Conservation (phyloP, 2,888 invertebrate species). For the Pseudococcus longispinus region DNA sequence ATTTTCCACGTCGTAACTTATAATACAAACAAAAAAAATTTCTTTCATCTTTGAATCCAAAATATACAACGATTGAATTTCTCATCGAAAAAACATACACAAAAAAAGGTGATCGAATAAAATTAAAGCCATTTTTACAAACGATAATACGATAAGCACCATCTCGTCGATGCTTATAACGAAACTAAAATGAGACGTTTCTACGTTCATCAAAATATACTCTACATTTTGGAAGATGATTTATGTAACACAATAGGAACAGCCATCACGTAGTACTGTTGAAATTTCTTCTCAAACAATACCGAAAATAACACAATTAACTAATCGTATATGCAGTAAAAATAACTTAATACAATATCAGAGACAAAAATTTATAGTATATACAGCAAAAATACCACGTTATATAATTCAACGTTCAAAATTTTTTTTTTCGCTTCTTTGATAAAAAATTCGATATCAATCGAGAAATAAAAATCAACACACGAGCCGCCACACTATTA, state of each 20-base stretch:
- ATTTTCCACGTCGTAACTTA: background rate
- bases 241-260: conserved; percentile 31
- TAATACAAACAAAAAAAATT: background rate
- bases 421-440: background rate
- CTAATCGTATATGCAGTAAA: conserved; percentile 7
- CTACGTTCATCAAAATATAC: background rate
- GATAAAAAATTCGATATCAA: background rate
- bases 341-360: conserved; percentile 10
- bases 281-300: conserved; percentile 39
- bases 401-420: background rate
- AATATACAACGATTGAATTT: background rate
- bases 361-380: background rate
- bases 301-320: conserved; percentile 24
- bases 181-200: background rate
- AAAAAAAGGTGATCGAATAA: background rate
- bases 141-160: conserved; percentile 11
- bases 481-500: conserved; percentile 9
- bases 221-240: conserved; percentile 33
- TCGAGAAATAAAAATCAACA: background rate
- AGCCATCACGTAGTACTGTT: conserved; percentile 32
- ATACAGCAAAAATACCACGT: background rate
- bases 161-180: background rate
- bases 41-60: background rate
- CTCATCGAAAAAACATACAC: background rate
- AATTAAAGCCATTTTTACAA: conserved; percentile 11